These are phyloP conservation scores for Branchipolynoe longqiensis DNA, from an alignment of 2,888 invertebrate genomes.

Conservation along the genomic window DNA sequence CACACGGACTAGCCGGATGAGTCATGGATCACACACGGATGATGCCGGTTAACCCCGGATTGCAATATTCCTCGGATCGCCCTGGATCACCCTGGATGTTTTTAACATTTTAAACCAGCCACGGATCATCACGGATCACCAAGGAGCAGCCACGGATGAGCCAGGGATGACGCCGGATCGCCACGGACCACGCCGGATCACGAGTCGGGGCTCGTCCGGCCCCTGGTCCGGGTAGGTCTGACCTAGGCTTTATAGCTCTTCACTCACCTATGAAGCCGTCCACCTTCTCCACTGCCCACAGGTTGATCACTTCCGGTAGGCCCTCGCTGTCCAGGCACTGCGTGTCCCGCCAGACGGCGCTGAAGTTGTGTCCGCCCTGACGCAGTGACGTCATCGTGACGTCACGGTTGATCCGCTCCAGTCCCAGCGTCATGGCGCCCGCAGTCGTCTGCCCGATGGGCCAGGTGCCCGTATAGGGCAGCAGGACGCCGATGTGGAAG, in stretches of 20 bases:
- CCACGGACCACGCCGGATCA: too few relatives aligned
- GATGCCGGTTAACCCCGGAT: too few relatives aligned
- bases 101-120: too few relatives aligned
- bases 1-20: too few relatives aligned
- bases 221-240: neutral
- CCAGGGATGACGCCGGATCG: too few relatives aligned
- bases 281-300: constrained; percentile 49
- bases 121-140: too few relatives aligned
- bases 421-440: constrained; percentile 26
- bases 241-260: too few relatives aligned
- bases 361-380: constrained; percentile 16
- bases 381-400: constrained; percentile 16
- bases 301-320: constrained; percentile 13
- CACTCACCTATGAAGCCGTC: constrained; percentile 52
- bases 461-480: constrained; percentile 24
- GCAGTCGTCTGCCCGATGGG: constrained; percentile 18
- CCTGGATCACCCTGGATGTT: too few relatives aligned
- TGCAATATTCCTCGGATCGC: too few relatives aligned
- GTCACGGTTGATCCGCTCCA: constrained; percentile 38
- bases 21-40: too few relatives aligned
- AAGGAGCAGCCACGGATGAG: too few relatives aligned
- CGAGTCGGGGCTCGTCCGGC: too few relatives aligned
- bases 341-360: constrained; percentile 47
- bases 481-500: constrained; percentile 34
- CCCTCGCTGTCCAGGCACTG: constrained; percentile 34